Conservation (phyloP, 2,113 vertebrate genomes). For the Cricetomys ansorgei region DNA sequence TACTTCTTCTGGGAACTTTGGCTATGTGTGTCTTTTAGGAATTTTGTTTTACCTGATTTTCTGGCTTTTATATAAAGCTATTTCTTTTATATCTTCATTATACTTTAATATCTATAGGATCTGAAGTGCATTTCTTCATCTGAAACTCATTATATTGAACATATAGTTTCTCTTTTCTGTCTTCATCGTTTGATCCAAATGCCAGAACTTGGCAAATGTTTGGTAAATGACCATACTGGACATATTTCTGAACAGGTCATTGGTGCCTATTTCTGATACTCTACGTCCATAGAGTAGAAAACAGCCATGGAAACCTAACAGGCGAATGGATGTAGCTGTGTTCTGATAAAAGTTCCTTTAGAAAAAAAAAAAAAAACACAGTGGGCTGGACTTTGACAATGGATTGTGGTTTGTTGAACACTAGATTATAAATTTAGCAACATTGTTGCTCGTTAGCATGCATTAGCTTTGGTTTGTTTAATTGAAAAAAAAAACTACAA, state of each 20-base stretch:
- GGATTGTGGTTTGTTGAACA: background rate
- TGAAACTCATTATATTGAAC: background rate
- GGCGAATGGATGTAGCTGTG: background rate
- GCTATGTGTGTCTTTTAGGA: background rate
- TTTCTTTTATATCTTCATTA: background rate
- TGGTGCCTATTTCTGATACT: background rate
- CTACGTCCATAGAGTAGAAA: background rate
- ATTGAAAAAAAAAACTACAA: background rate
- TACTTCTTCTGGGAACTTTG: background rate
- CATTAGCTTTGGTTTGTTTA: background rate
- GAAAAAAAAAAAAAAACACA: background rate
- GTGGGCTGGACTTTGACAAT: background rate
- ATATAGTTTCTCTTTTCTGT: background rate
- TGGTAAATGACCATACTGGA: background rate
- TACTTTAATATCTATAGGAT: background rate
- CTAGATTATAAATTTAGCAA: background rate
- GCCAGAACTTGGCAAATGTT: background rate
- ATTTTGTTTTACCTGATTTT: background rate
- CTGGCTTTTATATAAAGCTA: background rate
- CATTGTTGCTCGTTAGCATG: background rate
- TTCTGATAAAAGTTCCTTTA: background rate
- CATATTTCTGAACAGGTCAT: background rate
- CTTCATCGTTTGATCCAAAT: background rate
- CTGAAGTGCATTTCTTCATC: background rate
- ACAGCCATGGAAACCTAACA: background rate